Evolutionary conservation across 2,797 vertebrate genomes (phyloP).

Genomic region (Periophthalmus magnuspinnatus): DNA sequence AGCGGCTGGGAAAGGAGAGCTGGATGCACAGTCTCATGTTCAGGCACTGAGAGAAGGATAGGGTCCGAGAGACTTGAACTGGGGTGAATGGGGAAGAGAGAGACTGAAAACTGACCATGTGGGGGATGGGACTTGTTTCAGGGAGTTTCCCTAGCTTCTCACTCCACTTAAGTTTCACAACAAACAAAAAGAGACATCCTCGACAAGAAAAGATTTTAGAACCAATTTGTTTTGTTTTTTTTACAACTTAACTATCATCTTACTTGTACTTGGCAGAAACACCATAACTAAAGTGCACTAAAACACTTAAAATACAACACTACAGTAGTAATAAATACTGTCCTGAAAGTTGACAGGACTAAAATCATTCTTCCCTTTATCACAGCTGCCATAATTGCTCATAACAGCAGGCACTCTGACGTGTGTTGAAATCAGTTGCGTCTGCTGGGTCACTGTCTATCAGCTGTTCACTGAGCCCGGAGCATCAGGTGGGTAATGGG

Average conservation of each 20-base stretch:
- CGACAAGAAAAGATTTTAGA: background rate
- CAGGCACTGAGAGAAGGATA: constrained; percentile 19
- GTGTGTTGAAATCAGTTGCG: constrained; percentile 1
- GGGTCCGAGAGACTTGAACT: constrained; percentile 22
- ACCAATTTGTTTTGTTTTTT: background rate
- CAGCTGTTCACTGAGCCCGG: constrained; percentile 30
- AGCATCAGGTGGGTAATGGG: constrained; percentile 38
- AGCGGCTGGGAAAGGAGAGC: constrained; percentile 68
- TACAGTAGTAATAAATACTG: background rate
- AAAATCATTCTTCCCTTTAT: background rate
- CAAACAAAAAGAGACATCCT: constrained; percentile 22
- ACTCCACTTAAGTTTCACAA: constrained; percentile 48
- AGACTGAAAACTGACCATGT: constrained; percentile 10
- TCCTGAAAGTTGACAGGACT: background rate
- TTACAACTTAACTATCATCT: background rate
- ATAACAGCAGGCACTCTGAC: constrained; percentile 1
- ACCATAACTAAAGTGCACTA: background rate
- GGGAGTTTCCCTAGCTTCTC: constrained; percentile 34
- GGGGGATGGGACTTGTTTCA: background rate
- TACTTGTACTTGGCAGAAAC: background rate
- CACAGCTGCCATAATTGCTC: background rate
- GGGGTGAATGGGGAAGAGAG: constrained; percentile 31
- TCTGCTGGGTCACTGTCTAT: constrained; percentile 4
- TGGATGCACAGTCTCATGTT: constrained; percentile 61
- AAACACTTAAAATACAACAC: background rate